Evolutionary conservation across 2,888 invertebrate genomes (phyloP).

Genomic region (Drosophila demipolita): DNA sequence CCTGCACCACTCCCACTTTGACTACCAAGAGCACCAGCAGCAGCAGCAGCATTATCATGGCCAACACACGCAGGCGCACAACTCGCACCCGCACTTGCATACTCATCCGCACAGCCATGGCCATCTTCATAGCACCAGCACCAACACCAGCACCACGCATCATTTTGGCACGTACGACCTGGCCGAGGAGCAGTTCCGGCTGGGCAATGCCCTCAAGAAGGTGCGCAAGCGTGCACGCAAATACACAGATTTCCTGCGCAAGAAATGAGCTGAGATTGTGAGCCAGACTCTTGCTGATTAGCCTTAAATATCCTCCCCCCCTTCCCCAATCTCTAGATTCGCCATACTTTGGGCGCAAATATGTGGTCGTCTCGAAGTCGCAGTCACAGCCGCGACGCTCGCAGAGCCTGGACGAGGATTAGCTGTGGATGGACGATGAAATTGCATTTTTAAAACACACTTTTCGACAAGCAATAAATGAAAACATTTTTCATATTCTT

Average conservation of each 20-base stretch:
- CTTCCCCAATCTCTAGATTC: slow-evolving; percentile 67
- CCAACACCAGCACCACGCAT: slow-evolving; percentile 57
- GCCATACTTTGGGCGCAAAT: slow-evolving; percentile 82
- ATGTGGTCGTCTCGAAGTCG: slow-evolving; percentile 79
- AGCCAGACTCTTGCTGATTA: slow-evolving; percentile 28
- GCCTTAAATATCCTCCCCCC: slow-evolving; percentile 41
- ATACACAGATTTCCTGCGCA: slow-evolving; percentile 84
- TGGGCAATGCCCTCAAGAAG: slow-evolving; percentile 82
- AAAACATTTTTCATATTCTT: slow-evolving; percentile 41
- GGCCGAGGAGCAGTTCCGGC: slow-evolving; percentile 82
- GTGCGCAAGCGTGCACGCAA: slow-evolving; percentile 85
- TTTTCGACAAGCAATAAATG: slow-evolving; percentile 68
- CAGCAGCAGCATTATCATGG: slow-evolving; percentile 35
- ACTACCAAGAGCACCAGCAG: slow-evolving; percentile 23
- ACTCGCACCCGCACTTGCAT: slow-evolving; percentile 50
- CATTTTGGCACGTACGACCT: slow-evolving; percentile 69
- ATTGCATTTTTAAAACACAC: slow-evolving; percentile 45
- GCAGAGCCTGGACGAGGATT: slow-evolving; percentile 75
- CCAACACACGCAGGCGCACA: slow-evolving; percentile 39
- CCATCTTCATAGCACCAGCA: slow-evolving; percentile 48
- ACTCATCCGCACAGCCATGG: slow-evolving; percentile 43
- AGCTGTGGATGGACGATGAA: slow-evolving; percentile 30
- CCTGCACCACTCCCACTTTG: slow-evolving; percentile 66
- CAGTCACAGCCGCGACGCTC: slow-evolving; percentile 54
- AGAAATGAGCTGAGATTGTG: slow-evolving; percentile 75